Evolutionary conservation across 2,888 invertebrate genomes (phyloP), one percentile per base, ranked within the genome.

Genomic region (Thelaira solivaga): DNA sequence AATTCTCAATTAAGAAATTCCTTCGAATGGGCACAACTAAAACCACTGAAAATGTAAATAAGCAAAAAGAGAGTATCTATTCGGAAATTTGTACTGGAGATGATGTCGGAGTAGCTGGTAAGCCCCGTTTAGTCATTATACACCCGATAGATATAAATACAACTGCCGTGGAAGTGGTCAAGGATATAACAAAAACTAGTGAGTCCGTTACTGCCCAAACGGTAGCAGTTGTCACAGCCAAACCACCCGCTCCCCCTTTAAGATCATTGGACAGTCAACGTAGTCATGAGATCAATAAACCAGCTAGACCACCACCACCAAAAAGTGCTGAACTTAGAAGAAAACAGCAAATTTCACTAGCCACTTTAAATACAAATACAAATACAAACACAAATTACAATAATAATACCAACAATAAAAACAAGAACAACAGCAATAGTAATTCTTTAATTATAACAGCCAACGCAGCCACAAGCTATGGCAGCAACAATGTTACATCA

Each of bases 91-190:
- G 87, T 36, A 89, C 88, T 0, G 87, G 87, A 10, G 88, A 89
- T 26, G 89, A 89, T 45, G 80, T 83, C 43, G 85, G 84, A 22
- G 83, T 87, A 1, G 76, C 83, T 1, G 89, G 89, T 5, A 94
- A 94, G 84, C 94, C 94, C 2, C 91, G 95, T 13, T 90, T 96
- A 22, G 95, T 96, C 76, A 96, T 96, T 82, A 95, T 96, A 79
- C 96, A 96, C 90, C 96, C 96, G 11, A 90, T 95, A 82, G 96
- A 96, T 84, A 91, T 96, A 75, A 95, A 95, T 87, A 94, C 95
- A 29, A 92, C 94, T 8, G 94, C 91, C 76, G 95, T 95, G 1
- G 95, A 96, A 86, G 95, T 96, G 36, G 92, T 95, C 78, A 92
- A 92, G 86, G 92, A 92, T 80, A 90, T 91, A 64, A 91, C 91